Conservation (phyloP, 2,113 vertebrate genomes). For the Zosterops hypoxanthus region DNA sequence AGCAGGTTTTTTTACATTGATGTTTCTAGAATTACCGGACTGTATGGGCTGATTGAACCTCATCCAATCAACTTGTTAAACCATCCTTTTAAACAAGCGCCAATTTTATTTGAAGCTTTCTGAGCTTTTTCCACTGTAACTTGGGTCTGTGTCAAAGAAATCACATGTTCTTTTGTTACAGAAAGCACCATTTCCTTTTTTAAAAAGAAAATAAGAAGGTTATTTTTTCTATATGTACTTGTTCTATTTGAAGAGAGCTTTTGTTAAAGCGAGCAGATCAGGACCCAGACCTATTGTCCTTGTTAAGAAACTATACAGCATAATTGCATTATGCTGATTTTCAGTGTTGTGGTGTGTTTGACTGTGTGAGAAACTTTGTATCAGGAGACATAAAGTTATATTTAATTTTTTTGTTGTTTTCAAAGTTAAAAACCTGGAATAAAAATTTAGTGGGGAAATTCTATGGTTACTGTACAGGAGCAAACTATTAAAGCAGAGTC, state of each 20-base stretch:
- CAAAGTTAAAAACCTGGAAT: constrained; percentile 50
- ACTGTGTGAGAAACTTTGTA: constrained; percentile 45
- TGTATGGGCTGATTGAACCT: constrained; percentile 32
- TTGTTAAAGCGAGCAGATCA: constrained; percentile 57
- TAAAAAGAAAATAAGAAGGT: constrained; percentile 56
- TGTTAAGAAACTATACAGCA: constrained; percentile 38
- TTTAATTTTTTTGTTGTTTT: constrained; percentile 52
- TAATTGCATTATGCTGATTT: constrained; percentile 58
- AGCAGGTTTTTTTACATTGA: neutral
- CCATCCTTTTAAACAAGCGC: constrained; percentile 35
- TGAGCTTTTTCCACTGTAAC: constrained; percentile 32
- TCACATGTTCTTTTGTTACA: constrained; percentile 45
- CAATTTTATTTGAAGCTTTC: constrained; percentile 46
- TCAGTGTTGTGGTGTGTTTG: constrained; percentile 62
- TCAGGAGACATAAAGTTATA: constrained; percentile 33
- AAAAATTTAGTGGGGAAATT: constrained; percentile 38
- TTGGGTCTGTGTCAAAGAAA: constrained; percentile 32
- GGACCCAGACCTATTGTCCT: constrained; percentile 1
- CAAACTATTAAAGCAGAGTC: constrained; percentile 15
- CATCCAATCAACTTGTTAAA: constrained; percentile 26
- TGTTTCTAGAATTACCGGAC: constrained; percentile 1
- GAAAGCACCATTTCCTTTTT: constrained; percentile 60
- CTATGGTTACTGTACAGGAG: constrained; percentile 35
- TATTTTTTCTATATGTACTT: constrained; percentile 68
- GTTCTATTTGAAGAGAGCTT: constrained; percentile 57